These are phyloP conservation scores for Alaudala cheleensis DNA, from an alignment of 2,113 vertebrate genomes.

Conservation along the genomic window DNA sequence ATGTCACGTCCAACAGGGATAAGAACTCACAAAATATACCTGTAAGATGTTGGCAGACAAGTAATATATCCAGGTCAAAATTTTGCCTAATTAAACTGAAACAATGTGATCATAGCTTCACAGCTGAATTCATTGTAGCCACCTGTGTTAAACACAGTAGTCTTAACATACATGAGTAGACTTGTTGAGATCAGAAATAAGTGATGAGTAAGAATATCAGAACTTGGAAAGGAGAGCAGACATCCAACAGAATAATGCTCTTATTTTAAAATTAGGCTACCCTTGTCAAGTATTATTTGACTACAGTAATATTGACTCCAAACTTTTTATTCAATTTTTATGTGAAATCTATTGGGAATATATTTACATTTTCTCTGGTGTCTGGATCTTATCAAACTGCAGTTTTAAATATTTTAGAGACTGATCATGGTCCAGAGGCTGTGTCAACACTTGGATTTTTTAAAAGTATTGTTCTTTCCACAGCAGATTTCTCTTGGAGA, in stretches of 20 bases:
- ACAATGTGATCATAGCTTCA: background rate
- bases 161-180: background rate
- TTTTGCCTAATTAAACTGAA: background rate
- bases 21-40: background rate
- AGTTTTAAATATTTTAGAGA: background rate
- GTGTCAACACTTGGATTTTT: background rate
- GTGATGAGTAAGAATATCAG: background rate
- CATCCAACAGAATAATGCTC: background rate
- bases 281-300: background rate
- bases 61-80: background rate
- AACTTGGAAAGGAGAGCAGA: background rate
- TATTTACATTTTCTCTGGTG: background rate
- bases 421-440: background rate
- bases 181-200: background rate
- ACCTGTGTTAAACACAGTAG: background rate
- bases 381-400: background rate
- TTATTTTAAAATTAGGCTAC: background rate
- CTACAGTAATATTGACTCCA: background rate
- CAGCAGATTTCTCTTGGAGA: background rate
- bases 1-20: background rate
- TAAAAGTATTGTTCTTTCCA: background rate
- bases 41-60: background rate
- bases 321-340: background rate
- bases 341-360: background rate
- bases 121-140: background rate